Percentiles rank a stretch among this genome's conserved stretches.
Evolutionary conservation across 2,797 vertebrate species (phyloP).

Genomic region (Zenarchopterus dispar): DNA sequence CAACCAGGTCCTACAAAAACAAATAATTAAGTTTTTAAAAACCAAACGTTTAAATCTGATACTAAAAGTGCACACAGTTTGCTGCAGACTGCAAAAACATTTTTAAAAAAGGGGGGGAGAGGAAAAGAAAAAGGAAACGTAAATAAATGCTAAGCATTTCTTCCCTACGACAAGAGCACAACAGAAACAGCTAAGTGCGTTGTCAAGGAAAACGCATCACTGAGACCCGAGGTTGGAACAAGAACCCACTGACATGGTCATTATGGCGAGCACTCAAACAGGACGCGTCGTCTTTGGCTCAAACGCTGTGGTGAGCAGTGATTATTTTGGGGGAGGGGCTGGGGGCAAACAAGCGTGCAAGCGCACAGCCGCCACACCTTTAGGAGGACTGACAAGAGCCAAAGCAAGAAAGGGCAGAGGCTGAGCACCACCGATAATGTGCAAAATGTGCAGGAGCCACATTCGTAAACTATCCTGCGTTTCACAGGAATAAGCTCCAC

Average conservation of each 20-base stretch:
- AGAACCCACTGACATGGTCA: constrained; percentile 81
- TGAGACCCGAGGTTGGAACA: constrained; percentile 89
- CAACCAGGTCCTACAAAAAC: constrained; percentile 91
- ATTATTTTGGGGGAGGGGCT: background rate
- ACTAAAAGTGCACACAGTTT: constrained; percentile 83
- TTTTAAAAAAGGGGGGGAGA: background rate
- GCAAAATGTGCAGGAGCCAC: constrained; percentile 56
- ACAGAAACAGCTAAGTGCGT: constrained; percentile 78
- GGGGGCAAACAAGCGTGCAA: constrained; percentile 26
- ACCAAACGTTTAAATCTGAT: constrained; percentile 73
- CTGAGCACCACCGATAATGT: constrained; percentile 75
- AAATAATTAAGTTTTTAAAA: constrained; percentile 88
- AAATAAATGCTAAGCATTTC: constrained; percentile 72
- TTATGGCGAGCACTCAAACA: constrained; percentile 70
- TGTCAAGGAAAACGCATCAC: constrained; percentile 71
- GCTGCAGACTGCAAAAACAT: constrained; percentile 78
- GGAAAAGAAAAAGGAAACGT: constrained; percentile 20
- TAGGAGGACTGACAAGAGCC: constrained; percentile 53
- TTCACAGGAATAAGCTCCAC: constrained; percentile 29
- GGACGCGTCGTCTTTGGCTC: constrained; percentile 61
- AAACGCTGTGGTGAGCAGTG: constrained; percentile 46
- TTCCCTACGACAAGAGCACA: constrained; percentile 81
- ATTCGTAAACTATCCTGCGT: constrained; percentile 48
- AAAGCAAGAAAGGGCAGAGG: constrained; percentile 61
- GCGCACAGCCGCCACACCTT: constrained; percentile 38